Conservation (phyloP, 1,140 invertebrate species). For the Copidosoma floridanum region DNA sequence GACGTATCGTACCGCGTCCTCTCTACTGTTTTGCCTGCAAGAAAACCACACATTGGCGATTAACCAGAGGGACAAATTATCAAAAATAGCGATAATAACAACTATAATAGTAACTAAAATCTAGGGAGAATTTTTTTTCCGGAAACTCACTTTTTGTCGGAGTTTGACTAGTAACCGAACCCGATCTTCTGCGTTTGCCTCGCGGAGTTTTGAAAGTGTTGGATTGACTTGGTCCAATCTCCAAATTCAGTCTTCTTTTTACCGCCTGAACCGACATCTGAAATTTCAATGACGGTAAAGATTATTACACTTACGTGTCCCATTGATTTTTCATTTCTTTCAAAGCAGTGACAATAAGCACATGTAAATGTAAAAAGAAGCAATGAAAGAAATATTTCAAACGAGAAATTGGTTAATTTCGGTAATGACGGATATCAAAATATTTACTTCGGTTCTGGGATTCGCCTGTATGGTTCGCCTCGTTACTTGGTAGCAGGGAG, state of each 20-base stretch:
- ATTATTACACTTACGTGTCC: too few relatives aligned
- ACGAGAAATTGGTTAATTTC: too few relatives aligned
- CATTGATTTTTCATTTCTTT: too few relatives aligned
- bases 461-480: slow-evolving; percentile 56
- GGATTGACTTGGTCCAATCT: slow-evolving; percentile 55
- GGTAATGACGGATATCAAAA: background rate
- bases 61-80: background rate
- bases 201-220: slow-evolving; percentile 61
- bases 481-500: slow-evolving; percentile 72
- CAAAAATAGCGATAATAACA: background rate
- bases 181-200: slow-evolving; percentile 55
- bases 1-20: slow-evolving; percentile 82
- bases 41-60: too few relatives aligned
- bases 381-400: too few relatives aligned
- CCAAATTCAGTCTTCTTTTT: slow-evolving; percentile 77
- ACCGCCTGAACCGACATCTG: slow-evolving; percentile 64
- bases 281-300: too few relatives aligned
- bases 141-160: slow-evolving; percentile 51
- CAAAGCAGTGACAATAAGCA: too few relatives aligned
- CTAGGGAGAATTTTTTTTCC: background rate
- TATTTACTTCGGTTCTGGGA: slow-evolving; percentile 56
- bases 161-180: slow-evolving; percentile 50
- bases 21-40: slow-evolving; percentile 59
- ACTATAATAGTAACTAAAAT: background rate
- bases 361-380: too few relatives aligned